Base-by-base conservation (phyloP, 2,888 invertebrate genomes). In the Platycheirus albimanus region DNA sequence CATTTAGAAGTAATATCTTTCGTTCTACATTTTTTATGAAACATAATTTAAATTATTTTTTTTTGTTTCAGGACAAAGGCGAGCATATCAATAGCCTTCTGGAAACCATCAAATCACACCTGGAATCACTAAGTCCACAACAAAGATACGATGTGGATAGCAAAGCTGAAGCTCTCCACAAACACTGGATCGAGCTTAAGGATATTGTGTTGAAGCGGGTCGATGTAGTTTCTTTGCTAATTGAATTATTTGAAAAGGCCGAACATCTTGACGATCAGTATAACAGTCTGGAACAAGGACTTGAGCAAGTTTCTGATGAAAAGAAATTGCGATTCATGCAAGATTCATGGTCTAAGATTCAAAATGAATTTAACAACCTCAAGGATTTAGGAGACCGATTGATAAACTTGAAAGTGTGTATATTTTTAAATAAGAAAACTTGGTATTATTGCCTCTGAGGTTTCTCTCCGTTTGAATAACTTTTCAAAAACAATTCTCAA, bases 181-280 rank as follows among this genome's bases (percentile, higher is more conserved):
- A 93, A 38, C 92, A 93, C 56, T 95, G 94, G 94, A 91, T 92
- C 28, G 92, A 93, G 78, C 90, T 94, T 5, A 93, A 93, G 86
- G 92, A 92, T 81, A 88, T 93, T 24, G 89, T 95, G 5, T 92
- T 94, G 76, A 92, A 91, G 72, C 93, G 96, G 71, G 92, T 96
- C 75, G 93, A 94, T 81, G 91, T 95, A 15, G 93, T 94, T 13
- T 92, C 93, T 45, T 89, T 94, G 83, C 95, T 95, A 87, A 93
- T 95, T 45, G 93, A 94, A 85, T 96, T 96, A 90, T 95, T 95
- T 86, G 93, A 93, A 87, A 93, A 93, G 84, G 94, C 94, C 17
- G 93, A 94, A 76, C 93, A 93, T 88, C 92, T 96, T 52, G 92
- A 92, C 78, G 92, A 92, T 76, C 94, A 94, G 87, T 92, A 95